These are phyloP conservation scores for Amyelois transitella DNA, from an alignment of 1,140 invertebrate genomes.

Conservation along the genomic window DNA sequence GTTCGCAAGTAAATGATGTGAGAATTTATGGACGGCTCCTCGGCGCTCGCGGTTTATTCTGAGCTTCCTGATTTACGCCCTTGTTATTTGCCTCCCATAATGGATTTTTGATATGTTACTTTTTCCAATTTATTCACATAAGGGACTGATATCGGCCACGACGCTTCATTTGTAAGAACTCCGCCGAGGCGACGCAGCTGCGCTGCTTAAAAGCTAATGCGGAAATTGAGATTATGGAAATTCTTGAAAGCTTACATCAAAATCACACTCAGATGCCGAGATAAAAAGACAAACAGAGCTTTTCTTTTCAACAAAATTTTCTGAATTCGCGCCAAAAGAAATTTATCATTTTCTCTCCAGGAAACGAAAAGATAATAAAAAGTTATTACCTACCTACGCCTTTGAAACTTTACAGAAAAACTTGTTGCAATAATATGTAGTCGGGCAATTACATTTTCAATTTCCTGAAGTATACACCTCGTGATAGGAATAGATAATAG, in stretches of 20 bases:
- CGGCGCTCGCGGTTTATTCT: background rate
- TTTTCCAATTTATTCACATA: conserved; percentile 11
- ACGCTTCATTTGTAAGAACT: background rate
- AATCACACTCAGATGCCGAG: background rate
- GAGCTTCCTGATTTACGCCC: conserved; percentile 35
- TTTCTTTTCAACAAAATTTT: background rate
- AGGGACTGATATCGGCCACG: conserved; percentile 1
- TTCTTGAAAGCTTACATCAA: background rate
- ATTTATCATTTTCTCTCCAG: background rate
- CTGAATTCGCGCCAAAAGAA: background rate
- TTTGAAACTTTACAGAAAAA: too few species aligned
- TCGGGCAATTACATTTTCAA: too few species aligned
- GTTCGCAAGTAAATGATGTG: conserved; percentile 9
- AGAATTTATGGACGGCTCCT: conserved; percentile 11
- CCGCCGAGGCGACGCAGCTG: background rate
- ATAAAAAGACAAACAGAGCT: background rate
- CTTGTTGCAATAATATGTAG: too few species aligned
- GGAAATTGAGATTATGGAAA: background rate
- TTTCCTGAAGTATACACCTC: background rate
- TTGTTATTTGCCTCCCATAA: conserved; percentile 35
- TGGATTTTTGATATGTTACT: conserved; percentile 31
- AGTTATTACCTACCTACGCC: too few species aligned
- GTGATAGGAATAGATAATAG: background rate
- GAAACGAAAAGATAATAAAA: background rate
- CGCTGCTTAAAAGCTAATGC: background rate